These are phyloP conservation scores for Mythimna pallens DNA, from an alignment of 2,888 invertebrate species.

Conservation along the genomic window DNA sequence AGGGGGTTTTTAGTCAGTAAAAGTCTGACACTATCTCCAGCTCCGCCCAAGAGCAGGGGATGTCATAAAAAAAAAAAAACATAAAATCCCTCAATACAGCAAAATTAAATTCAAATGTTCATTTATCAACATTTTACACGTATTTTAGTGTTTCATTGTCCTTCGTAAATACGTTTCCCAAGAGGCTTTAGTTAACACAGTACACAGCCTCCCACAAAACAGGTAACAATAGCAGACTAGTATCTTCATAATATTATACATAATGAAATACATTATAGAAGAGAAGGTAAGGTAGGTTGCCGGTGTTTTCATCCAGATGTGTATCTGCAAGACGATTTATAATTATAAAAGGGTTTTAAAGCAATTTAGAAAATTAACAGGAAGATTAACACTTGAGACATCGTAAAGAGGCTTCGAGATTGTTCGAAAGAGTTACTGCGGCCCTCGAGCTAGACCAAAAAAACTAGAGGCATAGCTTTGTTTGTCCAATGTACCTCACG, in stretches of 20 bases:
- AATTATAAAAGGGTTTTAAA: constrained; percentile 3
- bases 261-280: constrained; percentile 43
- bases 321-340: constrained; percentile 23
- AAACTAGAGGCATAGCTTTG: no score
- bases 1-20: no score
- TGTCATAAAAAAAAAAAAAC: no score
- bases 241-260: constrained; percentile 25
- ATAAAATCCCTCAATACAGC: background rate
- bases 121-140: constrained; percentile 22
- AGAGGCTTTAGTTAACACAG: constrained; percentile 29
- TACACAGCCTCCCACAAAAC: constrained; percentile 32
- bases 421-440: no score
- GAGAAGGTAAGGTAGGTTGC: constrained; percentile 20
- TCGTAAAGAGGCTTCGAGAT: no score
- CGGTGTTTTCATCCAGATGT: constrained; percentile 36
- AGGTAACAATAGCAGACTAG: constrained; percentile 32
- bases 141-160: constrained; percentile 18
- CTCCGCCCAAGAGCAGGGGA: no score
- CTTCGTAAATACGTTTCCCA: constrained; percentile 24
- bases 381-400: no score
- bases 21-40: no score
- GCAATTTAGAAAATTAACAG: background rate
- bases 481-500: no score
- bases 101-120: constrained; percentile 5
- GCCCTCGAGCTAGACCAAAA: no score